Conservation (phyloP, 2,888 invertebrate species). For the Charanyca ferruginea region DNA sequence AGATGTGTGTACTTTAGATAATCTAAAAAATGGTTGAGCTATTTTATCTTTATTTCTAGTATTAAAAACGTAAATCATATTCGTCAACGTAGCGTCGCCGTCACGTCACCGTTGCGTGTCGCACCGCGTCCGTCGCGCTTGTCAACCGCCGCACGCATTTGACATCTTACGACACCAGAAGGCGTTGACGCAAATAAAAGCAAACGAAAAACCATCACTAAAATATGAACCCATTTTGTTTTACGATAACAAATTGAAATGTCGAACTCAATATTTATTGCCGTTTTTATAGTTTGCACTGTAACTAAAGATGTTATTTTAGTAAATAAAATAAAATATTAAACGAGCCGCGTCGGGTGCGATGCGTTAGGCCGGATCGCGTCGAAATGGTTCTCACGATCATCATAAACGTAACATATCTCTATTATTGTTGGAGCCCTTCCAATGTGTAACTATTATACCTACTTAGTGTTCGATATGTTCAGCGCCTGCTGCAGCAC, state of each 20-base stretch:
- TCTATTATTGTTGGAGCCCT: conserved; percentile 82
- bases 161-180: conserved; percentile 59
- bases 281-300: conserved; percentile 76
- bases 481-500: conserved; percentile 66
- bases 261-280: conserved; percentile 80
- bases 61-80: conserved; percentile 68
- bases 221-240: conserved; percentile 72
- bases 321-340: conserved; percentile 82
- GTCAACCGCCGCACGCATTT: conserved; percentile 36
- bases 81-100: conserved; percentile 60
- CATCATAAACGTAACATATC: conserved; percentile 75
- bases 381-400: conserved; percentile 73
- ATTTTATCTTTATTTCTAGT: too few species aligned
- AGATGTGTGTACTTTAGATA: too few species aligned
- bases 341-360: conserved; percentile 54
- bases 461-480: conserved; percentile 64
- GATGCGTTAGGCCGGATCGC: conserved; percentile 58
- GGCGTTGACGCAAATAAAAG: conserved; percentile 67
- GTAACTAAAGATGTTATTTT: conserved; percentile 83
- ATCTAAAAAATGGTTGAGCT: too few species aligned
- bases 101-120: conserved; percentile 45
- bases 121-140: conserved; percentile 27
- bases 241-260: conserved; percentile 76
- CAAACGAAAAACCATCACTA: conserved; percentile 58
- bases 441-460: conserved; percentile 78